Evolutionary conservation across 2,888 invertebrate genomes (phyloP).

Genomic region (Brenthis hecate): DNA sequence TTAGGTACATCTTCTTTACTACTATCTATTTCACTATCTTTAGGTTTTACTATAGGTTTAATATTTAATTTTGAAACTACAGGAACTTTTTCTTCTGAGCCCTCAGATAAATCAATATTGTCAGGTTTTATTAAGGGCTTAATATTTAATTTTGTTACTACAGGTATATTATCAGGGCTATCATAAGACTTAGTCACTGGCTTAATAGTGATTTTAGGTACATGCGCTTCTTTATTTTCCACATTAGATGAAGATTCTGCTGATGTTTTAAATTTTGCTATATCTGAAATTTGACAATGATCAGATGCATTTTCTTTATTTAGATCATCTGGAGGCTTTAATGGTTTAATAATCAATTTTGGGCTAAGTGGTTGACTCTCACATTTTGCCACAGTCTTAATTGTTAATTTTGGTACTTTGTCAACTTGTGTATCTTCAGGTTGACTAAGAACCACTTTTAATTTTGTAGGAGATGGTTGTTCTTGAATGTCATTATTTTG

Average conservation of each 20-base stretch:
- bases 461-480: conserved; percentile 61
- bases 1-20: conserved; percentile 76
- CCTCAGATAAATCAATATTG: conserved; percentile 57
- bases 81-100: conserved; percentile 70
- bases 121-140: conserved; percentile 77
- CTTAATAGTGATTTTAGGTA: conserved; percentile 83
- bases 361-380: conserved; percentile 72
- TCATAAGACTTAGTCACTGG: conserved; percentile 63
- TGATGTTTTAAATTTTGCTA: conserved; percentile 59
- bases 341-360: conserved; percentile 76
- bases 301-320: conserved; percentile 50
- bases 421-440: conserved; percentile 63
- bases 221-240: conserved; percentile 43
- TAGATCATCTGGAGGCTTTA: conserved; percentile 62
- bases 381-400: conserved; percentile 67
- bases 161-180: conserved; percentile 65
- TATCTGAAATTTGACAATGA: conserved; percentile 42
- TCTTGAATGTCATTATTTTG: conserved; percentile 64
- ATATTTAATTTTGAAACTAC: conserved; percentile 81
- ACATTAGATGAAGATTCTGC: conserved; percentile 54
- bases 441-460: conserved; percentile 69
- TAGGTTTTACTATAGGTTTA: conserved; percentile 77
- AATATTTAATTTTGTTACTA: conserved; percentile 73
- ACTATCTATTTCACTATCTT: conserved; percentile 73
- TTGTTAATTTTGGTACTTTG: conserved; percentile 74